These are phyloP conservation scores for Nymphalis c-album DNA, from an alignment of 2,888 invertebrate species.

Conservation along the genomic window DNA sequence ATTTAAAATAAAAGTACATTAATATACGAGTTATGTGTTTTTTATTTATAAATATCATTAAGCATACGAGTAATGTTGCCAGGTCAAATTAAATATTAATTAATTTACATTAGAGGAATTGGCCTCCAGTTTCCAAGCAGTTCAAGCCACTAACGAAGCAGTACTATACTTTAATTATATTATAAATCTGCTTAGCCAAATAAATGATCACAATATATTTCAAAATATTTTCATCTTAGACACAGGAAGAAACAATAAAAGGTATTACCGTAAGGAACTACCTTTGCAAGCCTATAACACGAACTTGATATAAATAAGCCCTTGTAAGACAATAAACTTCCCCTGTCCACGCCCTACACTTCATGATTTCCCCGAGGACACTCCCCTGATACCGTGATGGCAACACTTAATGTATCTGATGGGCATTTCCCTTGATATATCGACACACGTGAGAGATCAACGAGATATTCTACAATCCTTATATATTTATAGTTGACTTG, in stretches of 20 bases:
- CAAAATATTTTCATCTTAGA: neutral
- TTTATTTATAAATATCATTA: neutral
- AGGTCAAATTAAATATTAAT: no score
- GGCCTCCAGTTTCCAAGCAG: no score
- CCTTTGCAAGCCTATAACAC: constrained; percentile 24
- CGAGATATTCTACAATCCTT: neutral
- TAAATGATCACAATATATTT: no score
- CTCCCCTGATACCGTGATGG: constrained; percentile 14
- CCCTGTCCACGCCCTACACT: constrained; percentile 14
- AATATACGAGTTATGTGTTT: constrained; percentile 62
- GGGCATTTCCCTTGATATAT: constrained; percentile 31
- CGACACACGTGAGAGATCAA: constrained; percentile 17
- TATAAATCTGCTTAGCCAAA: no score
- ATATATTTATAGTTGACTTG: neutral
- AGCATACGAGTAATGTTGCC: neutral
- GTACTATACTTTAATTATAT: no score
- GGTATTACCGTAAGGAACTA: neutral
- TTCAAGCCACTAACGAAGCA: no score
- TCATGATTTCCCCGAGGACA: constrained; percentile 32
- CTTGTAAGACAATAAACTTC: constrained; percentile 30
- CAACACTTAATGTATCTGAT: constrained; percentile 26
- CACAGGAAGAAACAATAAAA: neutral
- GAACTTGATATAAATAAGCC: constrained; percentile 23
- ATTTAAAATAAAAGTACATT: constrained; percentile 81
- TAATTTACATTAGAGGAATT: no score